Evolutionary conservation across 2,113 vertebrate genomes (phyloP), one percentile per base, ranked within the genome.

Genomic region (Polypterus bichir): DNA sequence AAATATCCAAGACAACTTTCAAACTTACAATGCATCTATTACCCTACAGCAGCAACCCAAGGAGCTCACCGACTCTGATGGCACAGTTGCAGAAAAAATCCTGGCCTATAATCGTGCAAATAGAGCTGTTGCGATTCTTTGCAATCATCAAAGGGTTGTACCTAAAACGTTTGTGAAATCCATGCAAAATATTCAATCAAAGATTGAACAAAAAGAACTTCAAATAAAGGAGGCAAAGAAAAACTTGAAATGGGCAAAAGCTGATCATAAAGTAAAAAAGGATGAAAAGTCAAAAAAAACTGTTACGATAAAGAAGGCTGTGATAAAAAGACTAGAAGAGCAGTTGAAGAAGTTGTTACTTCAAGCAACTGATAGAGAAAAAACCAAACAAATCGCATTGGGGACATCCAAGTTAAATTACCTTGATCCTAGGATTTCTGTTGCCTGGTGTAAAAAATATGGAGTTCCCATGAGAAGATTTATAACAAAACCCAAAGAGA

Each of bases 91-190:
- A 0, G 82, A 72, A 5, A 89, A 91, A 61, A 72, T 90, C 3
- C 76, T 89, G n/a, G 77, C 88, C 3, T 89, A 89, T 65, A 91
- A 87, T 59, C 57, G 80, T 4, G 89, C 85, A 0, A 90, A 88
- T 67, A 48, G 84, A 56, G 84, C 84, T 0, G 86, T 88, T 46
- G 88, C 86, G 9, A 59, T 90, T 49, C 78, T 88, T 44, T 89
- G 89, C 67, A 89, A 86, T 68, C 87, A 88, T 56, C 88, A 89
- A 81, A 78, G 82, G 51, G 73, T 86, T 0, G 62, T 74, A 0
- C 86, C 87, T 0, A 90, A 88, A 69, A 87, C 79, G 47, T 88
- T 83, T 27, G 83, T 87, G 73, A 89, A 75, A 27, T 87, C 86
- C 0, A 81, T 88, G 84, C 66, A 81, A 59, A 70, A 62, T n/a